Base-by-base conservation (phyloP, 2,113 vertebrate species). In the Stigmatopora nigra region DNA sequence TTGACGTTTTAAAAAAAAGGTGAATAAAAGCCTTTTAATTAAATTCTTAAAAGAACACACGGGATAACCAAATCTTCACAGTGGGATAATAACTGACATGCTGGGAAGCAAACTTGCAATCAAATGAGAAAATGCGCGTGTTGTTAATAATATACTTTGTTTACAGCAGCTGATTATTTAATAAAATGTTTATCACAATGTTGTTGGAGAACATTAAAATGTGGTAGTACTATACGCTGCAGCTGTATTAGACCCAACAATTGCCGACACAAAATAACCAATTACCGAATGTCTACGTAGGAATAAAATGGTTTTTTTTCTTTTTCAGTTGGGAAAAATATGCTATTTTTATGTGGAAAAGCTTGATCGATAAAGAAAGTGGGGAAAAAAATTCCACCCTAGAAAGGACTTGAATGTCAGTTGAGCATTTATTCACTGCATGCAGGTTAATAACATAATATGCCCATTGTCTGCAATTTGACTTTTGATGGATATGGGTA, bases 391-490 rank as follows among this genome's bases (percentile, higher is more conserved):
- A 4, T 19, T 52, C 70, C 63, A 63, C 63, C 53, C 10, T 55
- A 65, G 59, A 86, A 78, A 79, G 80, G 56, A 77, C 65, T 74
- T 76, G 75, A 78, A 73, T 78, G 59, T 72, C 76, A 47, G 69
- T 65, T 65, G 72, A 73, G 60, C 60, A 72, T n/a, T 12, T 57
- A 36, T 67, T 68, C 75, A 46, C 61, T 76, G 76, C 52, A 72
- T 78, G 78, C 72, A 72, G 74, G 74, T 77, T 58, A 61, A 55
- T 25, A 46, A 66, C 80, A 81, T 85, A 75, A 84, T 78, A 72
- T 73, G 49, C 64, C 75, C 64, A 49, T 82, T 85, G 72, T 49
- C 79, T 61, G 79, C 77, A 85, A 87, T 87, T 86, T 88, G 85
- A 89, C 80, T 83, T 83, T 63, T 71, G 17, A 73, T 57, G 31